Evolutionary conservation across 2,888 invertebrate species (phyloP), one percentile per base, ranked within the genome.

Genomic region (Strigamia maritima): DNA sequence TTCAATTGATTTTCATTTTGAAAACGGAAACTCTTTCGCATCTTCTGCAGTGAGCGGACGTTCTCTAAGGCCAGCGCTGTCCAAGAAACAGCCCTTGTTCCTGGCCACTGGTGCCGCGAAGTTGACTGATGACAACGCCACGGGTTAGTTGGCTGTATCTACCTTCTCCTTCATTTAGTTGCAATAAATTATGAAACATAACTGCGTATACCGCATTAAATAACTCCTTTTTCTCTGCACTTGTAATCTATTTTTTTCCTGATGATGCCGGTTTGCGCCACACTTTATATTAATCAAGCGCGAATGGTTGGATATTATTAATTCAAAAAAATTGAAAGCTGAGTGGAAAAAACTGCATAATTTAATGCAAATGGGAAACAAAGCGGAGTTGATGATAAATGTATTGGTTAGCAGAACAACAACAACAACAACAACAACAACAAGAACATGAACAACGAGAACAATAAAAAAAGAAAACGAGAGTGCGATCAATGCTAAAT

Each of bases 111-210:
- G 70, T 70, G 70, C 70, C 70, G 70, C 70, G 70, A 70, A 28
- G 28, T 70, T 70, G 70, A 70, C 70, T 70, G 70, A 70, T 70
- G 70, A 70, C 70, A 28, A 70, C 70, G 70, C 70, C 70, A 70
- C 70, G 26, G 70, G 70, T 70, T 70, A 70, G 70, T 70, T 70
- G 70, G 70, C 70, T 70, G 26, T 70, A 70, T 70, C 70, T 70
- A 70, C 70, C 70, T 70, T 70, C 70, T 70, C 70, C 70, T 70
- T 70, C 70, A 70, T 70, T 70, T 70, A 70, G 70, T 70, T 70
- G 70, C 70, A 70, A 70, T 70, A 70, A 70, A 70, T 70, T 26
- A 70, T 70, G 28, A 70, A 70, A 24, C 70, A 14, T 26, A 70
- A 70, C 70, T 26, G 28, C 70, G 70, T 70, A n/a, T n/a, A 70